phyloP scores from a whole-genome alignment of 2,797 vertebrate genomes.

The Notolabrus celidotus region DNA sequence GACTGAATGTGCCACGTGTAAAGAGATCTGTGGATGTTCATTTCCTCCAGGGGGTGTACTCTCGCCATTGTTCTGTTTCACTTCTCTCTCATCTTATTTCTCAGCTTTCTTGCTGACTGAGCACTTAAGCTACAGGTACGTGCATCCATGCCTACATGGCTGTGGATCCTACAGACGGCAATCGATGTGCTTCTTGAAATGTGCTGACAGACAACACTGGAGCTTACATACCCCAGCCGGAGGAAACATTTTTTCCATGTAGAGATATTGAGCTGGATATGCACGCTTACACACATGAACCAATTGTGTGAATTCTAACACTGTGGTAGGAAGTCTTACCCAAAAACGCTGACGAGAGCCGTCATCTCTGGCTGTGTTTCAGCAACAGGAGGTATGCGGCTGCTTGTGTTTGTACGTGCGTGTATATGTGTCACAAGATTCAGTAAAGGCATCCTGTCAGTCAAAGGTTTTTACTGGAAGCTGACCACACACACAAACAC shows the following conservation, averaged over 20 bases:
- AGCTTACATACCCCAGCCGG: constrained; percentile 28
- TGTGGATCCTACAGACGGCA: neutral
- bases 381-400: constrained; percentile 52
- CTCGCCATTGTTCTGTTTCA: constrained; percentile 21
- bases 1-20: constrained; percentile 27
- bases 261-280: constrained; percentile 47
- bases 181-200: constrained; percentile 41
- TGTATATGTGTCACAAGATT: constrained; percentile 36
- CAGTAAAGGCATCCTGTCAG: constrained; percentile 56
- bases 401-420: constrained; percentile 26
- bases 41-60: constrained; percentile 17
- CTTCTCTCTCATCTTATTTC: constrained; percentile 14
- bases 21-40: constrained; percentile 17
- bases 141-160: constrained; percentile 10
- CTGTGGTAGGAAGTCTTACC: constrained; percentile 60
- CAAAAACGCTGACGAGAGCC: constrained; percentile 65
- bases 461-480: constrained; percentile 52
- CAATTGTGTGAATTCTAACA: constrained; percentile 78
- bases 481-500: constrained; percentile 40
- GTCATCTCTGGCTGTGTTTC: constrained; percentile 41
- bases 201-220: constrained; percentile 23
- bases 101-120: constrained; percentile 25
- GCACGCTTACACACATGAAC: constrained; percentile 56
- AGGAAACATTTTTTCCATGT: constrained; percentile 42
- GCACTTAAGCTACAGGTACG: neutral